Conservation (phyloP, 1,140 invertebrate species). For the Drosophila mayri region DNA sequence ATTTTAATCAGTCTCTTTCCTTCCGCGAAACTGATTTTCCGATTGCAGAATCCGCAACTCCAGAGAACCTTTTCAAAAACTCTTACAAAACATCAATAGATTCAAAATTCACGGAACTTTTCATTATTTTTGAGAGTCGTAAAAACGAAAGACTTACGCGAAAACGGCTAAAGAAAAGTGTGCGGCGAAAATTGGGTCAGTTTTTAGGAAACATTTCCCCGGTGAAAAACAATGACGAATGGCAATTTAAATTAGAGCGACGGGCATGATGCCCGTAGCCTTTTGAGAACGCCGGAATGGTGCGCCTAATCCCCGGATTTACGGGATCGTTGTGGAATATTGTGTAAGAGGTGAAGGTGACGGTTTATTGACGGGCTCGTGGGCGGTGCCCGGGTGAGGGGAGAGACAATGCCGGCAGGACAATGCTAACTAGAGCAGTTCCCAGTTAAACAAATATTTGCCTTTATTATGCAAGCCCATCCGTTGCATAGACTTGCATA, state of each 20-base stretch:
- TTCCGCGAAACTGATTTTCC: slow-evolving; percentile 13
- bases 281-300: slow-evolving; percentile 54
- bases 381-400: slow-evolving; percentile 65
- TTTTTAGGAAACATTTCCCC: slow-evolving; percentile 68
- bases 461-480: slow-evolving; percentile 79
- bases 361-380: slow-evolving; percentile 61
- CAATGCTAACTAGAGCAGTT: slow-evolving; percentile 78
- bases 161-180: slow-evolving; percentile 53
- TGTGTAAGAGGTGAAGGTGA: slow-evolving; percentile 69
- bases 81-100: slow-evolving; percentile 20
- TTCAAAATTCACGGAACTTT: slow-evolving; percentile 55
- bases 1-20: slow-evolving; percentile 16
- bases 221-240: slow-evolving; percentile 44
- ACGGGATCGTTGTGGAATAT: slow-evolving; percentile 63
- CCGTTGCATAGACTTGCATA: slow-evolving; percentile 80
- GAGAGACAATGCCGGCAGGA: slow-evolving; percentile 27
- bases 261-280: slow-evolving; percentile 36
- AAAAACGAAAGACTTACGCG: slow-evolving; percentile 59
- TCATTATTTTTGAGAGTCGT: slow-evolving; percentile 43
- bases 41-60: slow-evolving; percentile 21
- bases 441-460: slow-evolving; percentile 68
- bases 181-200: slow-evolving; percentile 68
- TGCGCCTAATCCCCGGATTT: slow-evolving; percentile 72
- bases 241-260: slow-evolving; percentile 77
- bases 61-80: slow-evolving; percentile 26